These are phyloP conservation scores for Stegastes partitus DNA, from an alignment of 2,113 vertebrate species.

Conservation along the genomic window DNA sequence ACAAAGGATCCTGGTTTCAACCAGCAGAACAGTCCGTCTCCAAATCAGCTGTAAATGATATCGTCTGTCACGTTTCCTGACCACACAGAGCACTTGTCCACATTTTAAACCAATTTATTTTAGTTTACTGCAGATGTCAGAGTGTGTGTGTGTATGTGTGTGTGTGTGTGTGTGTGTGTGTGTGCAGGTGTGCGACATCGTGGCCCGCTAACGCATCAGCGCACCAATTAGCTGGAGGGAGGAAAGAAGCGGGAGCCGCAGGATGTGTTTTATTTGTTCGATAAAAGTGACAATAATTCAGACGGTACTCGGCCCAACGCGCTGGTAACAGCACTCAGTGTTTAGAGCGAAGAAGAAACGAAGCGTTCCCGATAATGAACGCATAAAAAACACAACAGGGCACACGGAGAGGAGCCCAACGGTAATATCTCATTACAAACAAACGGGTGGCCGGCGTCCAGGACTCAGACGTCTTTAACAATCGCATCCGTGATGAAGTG, in stretches of 20 bases:
- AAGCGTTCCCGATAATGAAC: slow-evolving; percentile 42
- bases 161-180: slow-evolving; percentile 6
- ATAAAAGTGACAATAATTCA: slow-evolving; percentile 43
- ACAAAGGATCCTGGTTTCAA: background rate
- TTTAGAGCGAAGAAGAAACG: slow-evolving; percentile 22
- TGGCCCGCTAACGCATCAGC: background rate
- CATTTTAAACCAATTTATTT: slow-evolving; percentile 25
- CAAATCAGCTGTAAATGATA: slow-evolving; percentile 40
- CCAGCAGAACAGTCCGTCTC: slow-evolving; percentile 9
- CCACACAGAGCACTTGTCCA: slow-evolving; percentile 12
- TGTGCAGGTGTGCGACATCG: background rate
- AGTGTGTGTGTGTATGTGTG: background rate
- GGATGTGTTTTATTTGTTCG: slow-evolving; percentile 25
- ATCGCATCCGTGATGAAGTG: slow-evolving; percentile 42
- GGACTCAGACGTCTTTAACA: slow-evolving; percentile 18
- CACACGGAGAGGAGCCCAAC: slow-evolving; percentile 30
- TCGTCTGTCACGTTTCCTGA: slow-evolving; percentile 23
- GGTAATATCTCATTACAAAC: slow-evolving; percentile 31
- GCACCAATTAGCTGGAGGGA: slow-evolving; percentile 22
- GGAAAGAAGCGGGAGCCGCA: background rate
- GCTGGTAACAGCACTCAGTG: background rate
- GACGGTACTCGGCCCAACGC: background rate
- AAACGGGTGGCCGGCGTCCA: slow-evolving; percentile 35
- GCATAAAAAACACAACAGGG: background rate
- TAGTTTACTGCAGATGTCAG: background rate